A percentile compares a stretch with the other conserved stretches of the same genome.
These are phyloP conservation scores for Gephyroberyx darwinii DNA, from an alignment of 2,797 vertebrate species.

Conservation along the genomic window DNA sequence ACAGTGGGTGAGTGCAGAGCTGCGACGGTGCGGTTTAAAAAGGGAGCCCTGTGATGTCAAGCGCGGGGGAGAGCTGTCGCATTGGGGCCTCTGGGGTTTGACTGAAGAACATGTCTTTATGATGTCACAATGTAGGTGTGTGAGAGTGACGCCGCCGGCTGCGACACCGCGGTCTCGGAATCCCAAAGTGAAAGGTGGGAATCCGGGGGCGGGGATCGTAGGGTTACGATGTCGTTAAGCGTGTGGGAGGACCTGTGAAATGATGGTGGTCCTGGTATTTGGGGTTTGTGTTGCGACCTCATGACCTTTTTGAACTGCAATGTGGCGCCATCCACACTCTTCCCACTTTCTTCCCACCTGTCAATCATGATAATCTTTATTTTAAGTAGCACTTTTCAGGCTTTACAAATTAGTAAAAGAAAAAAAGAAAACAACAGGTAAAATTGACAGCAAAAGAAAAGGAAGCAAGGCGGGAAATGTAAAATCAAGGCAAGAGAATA, in stretches of 20 bases:
- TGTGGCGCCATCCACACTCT: background rate
- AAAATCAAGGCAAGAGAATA: too few species aligned
- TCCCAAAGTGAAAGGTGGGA: slow-evolving; percentile 20
- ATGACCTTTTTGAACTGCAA: slow-evolving; percentile 41
- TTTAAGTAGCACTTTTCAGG: too few species aligned
- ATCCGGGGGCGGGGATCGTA: slow-evolving; percentile 12
- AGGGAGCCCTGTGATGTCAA: slow-evolving; percentile 70
- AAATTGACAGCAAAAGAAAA: too few species aligned
- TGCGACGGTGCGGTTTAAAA: slow-evolving; percentile 37
- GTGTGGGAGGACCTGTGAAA: slow-evolving; percentile 30
- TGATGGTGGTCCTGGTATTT: slow-evolving; percentile 46
- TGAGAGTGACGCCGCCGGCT: background rate
- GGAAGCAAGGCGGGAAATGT: too few species aligned
- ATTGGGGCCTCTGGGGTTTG: slow-evolving; percentile 19
- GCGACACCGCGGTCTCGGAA: slow-evolving; percentile 15
- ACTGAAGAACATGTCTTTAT: slow-evolving; percentile 23
- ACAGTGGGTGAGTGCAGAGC: slow-evolving; percentile 22
- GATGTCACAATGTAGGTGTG: slow-evolving; percentile 38
- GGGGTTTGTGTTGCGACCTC: slow-evolving; percentile 11
- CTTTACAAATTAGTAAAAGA: too few species aligned
- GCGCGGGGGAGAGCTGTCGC: slow-evolving; percentile 17
- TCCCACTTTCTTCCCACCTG: background rate
- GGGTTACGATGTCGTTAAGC: slow-evolving; percentile 6
- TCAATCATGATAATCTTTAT: too few species aligned
- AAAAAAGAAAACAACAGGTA: too few species aligned